Percentiles rank a stretch among this genome's conserved stretches.
Evolutionary conservation across 1,140 invertebrate genomes (phyloP).

Genomic region (Mylabris phalerata): DNA sequence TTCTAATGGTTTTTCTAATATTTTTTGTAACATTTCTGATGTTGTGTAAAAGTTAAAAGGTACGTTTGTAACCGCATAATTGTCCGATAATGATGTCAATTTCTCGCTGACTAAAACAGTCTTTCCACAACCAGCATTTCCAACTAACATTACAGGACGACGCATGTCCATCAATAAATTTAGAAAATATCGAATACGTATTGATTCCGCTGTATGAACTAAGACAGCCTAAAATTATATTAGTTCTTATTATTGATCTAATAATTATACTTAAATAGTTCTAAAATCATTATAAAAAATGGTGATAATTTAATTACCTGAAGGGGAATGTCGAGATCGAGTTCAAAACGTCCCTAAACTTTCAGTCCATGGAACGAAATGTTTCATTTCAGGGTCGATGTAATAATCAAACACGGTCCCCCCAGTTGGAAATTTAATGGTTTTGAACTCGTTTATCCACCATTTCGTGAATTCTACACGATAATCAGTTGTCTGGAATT

Average conservation of each 20-base stretch:
- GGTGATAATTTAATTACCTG: constrained; percentile 52
- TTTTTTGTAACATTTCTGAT: constrained; percentile 92
- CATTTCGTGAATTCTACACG: constrained; percentile 91
- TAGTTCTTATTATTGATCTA: not conserved
- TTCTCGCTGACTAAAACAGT: constrained; percentile 85
- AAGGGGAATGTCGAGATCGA: constrained; percentile 85
- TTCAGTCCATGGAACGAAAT: constrained; percentile 85
- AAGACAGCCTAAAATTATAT: constrained; percentile 61
- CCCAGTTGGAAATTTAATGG: constrained; percentile 81
- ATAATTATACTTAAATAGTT: not conserved
- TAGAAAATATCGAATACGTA: constrained; percentile 81
- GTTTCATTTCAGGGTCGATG: constrained; percentile 83
- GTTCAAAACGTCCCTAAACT: constrained; percentile 82
- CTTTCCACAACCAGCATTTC: constrained; percentile 85
- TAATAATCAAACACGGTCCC: constrained; percentile 96
- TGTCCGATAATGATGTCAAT: constrained; percentile 72
- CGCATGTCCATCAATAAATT: constrained; percentile 82
- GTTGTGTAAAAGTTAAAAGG: constrained; percentile 97
- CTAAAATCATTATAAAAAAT: not conserved
- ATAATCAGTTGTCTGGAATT: constrained; percentile 54
- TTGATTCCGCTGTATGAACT: constrained; percentile 92
- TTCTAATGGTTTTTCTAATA: constrained; percentile 91
- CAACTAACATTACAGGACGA: constrained; percentile 91
- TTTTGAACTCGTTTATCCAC: constrained; percentile 96
- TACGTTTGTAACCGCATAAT: constrained; percentile 82